These are phyloP conservation scores for Ameiurus melas DNA, from an alignment of 2,113 vertebrate species.

Conservation along the genomic window DNA sequence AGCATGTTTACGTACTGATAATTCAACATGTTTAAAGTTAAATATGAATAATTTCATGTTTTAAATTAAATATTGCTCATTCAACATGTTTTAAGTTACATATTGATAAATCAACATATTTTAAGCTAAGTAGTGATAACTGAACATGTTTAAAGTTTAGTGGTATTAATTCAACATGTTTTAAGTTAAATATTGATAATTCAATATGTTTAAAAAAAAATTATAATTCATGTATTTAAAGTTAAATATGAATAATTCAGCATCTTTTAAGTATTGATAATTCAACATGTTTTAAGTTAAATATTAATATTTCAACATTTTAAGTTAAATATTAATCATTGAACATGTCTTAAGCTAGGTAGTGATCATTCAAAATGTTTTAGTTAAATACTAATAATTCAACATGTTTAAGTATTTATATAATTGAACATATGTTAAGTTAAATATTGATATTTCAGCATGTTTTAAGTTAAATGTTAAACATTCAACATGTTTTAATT, in stretches of 20 bases:
- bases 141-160: not conserved
- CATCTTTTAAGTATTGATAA: not conserved
- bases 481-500: not conserved
- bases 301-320: not conserved
- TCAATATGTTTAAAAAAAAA: no score
- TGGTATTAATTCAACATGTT: not conserved
- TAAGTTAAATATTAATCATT: not conserved
- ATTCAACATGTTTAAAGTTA: no score
- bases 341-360: not conserved
- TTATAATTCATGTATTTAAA: no score
- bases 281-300: not conserved
- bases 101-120: no score
- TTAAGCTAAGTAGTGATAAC: not conserved
- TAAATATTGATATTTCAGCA: no score
- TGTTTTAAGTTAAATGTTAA: no score
- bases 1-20: no score
- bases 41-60: not conserved
- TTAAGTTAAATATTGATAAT: no score
- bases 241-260: not conserved
- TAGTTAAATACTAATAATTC: not conserved
- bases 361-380: not conserved
- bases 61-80: no score
- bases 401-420: no score
- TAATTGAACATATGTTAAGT: no score
- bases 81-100: no score